These are phyloP conservation scores for Lampris megalopsis DNA, from an alignment of 2,113 vertebrate species.

Conservation along the genomic window DNA sequence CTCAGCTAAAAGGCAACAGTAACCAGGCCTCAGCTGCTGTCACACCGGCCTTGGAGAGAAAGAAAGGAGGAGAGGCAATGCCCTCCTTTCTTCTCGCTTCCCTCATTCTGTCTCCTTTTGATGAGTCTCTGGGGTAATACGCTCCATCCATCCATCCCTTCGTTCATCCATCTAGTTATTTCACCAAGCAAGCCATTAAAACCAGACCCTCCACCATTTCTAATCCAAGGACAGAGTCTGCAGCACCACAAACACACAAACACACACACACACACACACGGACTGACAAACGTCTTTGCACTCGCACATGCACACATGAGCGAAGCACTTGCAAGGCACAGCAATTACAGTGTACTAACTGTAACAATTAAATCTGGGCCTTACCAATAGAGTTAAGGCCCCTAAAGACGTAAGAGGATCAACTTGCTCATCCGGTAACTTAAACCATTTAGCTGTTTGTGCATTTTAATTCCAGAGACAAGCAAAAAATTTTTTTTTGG, in stretches of 20 bases:
- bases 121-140: slow-evolving; percentile 60
- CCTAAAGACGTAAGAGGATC: slow-evolving; percentile 76
- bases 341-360: slow-evolving; percentile 65
- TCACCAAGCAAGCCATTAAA: slow-evolving; percentile 50
- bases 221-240: slow-evolving; percentile 54
- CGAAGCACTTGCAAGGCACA: slow-evolving; percentile 40
- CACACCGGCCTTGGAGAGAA: slow-evolving; percentile 56
- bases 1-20: slow-evolving; percentile 85
- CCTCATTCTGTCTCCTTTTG: slow-evolving; percentile 64
- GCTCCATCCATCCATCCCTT: slow-evolving; percentile 43
- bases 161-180: slow-evolving; percentile 58
- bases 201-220: slow-evolving; percentile 29
- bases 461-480: slow-evolving; percentile 73
- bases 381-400: slow-evolving; percentile 71
- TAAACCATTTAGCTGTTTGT: slow-evolving; percentile 84
- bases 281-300: slow-evolving; percentile 12
- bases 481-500: slow-evolving; percentile 45
- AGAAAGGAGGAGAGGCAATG: slow-evolving; percentile 34
- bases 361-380: slow-evolving; percentile 71
- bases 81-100: slow-evolving; percentile 55
- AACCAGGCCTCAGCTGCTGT: slow-evolving; percentile 75
- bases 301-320: slow-evolving; percentile 30
- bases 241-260: neutral
- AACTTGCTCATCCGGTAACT: slow-evolving; percentile 78
- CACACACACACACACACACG: neutral